Evolutionary conservation across 2,797 vertebrate species (phyloP).

Genomic region (Lithobates pipiens): DNA sequence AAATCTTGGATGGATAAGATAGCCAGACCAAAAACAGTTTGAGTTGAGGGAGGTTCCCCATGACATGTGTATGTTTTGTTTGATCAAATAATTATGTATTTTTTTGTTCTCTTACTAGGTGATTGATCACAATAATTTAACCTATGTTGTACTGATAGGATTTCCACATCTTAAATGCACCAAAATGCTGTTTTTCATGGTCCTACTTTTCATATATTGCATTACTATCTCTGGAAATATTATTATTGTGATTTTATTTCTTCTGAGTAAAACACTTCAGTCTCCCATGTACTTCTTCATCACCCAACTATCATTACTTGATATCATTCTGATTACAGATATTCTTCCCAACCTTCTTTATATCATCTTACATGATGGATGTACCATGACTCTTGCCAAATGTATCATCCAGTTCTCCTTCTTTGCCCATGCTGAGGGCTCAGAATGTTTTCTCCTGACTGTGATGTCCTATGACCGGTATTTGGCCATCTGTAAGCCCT

Average conservation of each 20-base stretch:
- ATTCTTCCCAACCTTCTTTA: constrained; percentile 1
- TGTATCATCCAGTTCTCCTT: neutral
- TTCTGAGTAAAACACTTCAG: neutral
- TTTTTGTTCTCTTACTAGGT: neutral
- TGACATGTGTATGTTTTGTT: too few relatives aligned
- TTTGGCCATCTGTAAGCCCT: neutral
- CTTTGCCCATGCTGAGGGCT: neutral
- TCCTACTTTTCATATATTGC: neutral
- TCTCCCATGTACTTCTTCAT: neutral
- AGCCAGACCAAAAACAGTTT: too few relatives aligned
- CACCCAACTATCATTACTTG: neutral
- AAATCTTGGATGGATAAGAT: too few relatives aligned
- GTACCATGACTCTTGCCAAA: neutral
- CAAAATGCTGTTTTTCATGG: neutral
- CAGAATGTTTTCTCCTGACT: neutral
- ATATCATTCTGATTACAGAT: neutral
- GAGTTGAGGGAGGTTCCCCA: too few relatives aligned
- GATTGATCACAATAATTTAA: neutral
- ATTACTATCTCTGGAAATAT: neutral
- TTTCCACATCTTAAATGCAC: neutral
- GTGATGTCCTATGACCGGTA: constrained; percentile 15
- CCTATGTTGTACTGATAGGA: neutral
- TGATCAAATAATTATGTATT: neutral
- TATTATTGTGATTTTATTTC: neutral
- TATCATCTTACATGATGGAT: neutral